Evolutionary conservation across 1,140 invertebrate species (phyloP).

Genomic region (Microplitis mediator): DNA sequence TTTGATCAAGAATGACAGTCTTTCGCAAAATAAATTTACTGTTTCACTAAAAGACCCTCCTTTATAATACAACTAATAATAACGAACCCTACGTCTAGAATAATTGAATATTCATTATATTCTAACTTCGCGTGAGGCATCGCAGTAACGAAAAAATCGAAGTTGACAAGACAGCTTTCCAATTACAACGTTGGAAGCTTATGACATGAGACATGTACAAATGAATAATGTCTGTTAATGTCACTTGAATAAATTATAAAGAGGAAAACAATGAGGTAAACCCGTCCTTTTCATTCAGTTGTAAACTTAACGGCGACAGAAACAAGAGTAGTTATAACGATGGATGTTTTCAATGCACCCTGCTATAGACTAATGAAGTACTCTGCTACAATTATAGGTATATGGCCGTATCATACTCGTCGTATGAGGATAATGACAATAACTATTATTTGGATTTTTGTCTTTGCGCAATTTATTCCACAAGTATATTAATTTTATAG

Average conservation of each 20-base stretch:
- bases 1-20: no score
- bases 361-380: not conserved
- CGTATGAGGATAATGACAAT: not conserved
- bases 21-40: no score
- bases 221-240: not conserved
- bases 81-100: no score
- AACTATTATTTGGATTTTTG: not conserved
- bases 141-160: not conserved
- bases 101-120: no score
- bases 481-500: not conserved
- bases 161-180: not conserved
- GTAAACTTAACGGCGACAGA: not conserved
- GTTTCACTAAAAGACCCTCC: no score
- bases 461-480: not conserved
- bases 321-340: not conserved
- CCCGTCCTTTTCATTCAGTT: not conserved
- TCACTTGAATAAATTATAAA: not conserved
- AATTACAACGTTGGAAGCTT: not conserved
- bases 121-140: no score
- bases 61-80: no score
- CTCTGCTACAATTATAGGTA: not conserved
- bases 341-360: not conserved
- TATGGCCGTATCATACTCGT: not conserved
- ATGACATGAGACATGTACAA: not conserved
- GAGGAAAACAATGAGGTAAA: not conserved